A percentile compares a stretch with the other conserved stretches of the same genome.
Conservation (phyloP, 2,113 vertebrate genomes). For the Ramphastos sulfuratus region DNA sequence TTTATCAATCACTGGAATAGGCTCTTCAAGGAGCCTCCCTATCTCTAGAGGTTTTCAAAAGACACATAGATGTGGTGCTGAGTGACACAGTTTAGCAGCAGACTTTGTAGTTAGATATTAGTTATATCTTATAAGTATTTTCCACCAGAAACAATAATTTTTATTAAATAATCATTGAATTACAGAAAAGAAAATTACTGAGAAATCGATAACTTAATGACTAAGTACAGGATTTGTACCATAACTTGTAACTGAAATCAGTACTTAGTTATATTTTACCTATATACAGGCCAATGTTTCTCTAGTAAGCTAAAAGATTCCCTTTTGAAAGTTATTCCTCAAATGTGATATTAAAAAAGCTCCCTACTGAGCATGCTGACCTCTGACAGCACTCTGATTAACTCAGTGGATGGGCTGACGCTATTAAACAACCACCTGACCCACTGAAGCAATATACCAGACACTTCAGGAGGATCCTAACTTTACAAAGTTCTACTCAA, state of each 20-base stretch:
- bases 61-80: no score
- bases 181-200: no score
- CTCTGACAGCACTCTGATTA: neutral
- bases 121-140: no score
- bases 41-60: no score
- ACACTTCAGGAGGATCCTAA: neutral
- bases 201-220: neutral
- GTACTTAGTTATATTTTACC: no score
- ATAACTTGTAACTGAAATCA: neutral
- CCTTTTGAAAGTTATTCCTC: neutral
- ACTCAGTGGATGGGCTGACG: neutral
- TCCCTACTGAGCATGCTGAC: neutral
- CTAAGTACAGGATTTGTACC: rapidly evolving
- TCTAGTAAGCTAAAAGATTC: neutral
- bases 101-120: no score
- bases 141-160: no score
- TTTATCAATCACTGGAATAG: no score
- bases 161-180: neutral
- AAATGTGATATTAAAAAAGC: neutral
- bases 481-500: neutral
- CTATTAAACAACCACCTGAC: neutral
- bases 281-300: no score
- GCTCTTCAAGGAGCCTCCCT: no score
- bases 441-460: neutral
- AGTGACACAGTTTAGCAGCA: no score